Evolutionary conservation across 2,113 vertebrate genomes (phyloP), one percentile per base, ranked within the genome.

Genomic region (Hyaena hyaena): DNA sequence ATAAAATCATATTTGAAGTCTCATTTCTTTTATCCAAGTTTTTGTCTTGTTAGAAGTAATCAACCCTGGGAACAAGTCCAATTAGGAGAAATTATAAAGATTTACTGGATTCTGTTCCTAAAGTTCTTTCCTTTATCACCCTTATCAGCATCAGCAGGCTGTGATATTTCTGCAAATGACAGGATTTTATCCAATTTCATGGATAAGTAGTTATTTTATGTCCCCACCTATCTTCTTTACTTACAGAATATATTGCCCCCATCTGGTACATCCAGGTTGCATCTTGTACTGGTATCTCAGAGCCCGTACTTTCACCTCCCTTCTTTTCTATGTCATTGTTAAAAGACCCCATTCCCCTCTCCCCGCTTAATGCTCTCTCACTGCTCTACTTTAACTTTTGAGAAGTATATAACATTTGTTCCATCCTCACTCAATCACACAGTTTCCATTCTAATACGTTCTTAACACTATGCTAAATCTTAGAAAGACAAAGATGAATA

Each of bases 1-100:
- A 95, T 84, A 58, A 97, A 81, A 31, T 97, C 95, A 14, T 73
- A n/a, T 66, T 39, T 33, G 35, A 85, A 21, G 79, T 80, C 10
- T 90, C 65, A 58, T 96, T 97, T 17, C 33, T 92, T 79, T 21
- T 73, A 23, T 53, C 76, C 86, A 84, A 88, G 26, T 39, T 39
- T 94, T 2, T 82, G 66, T 68, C 5, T 58, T 88, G 48, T 33
- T 39, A 61, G 9, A 50, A 92, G 5, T 35, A 58, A 28, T 53
- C 16, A 80, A 45, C 7, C 71, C 43, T 53, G 50, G 11, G 9
- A 19, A 31, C 48, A 80, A 58, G 10, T 1, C 4, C 86, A n/a
- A 63, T 28, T 55, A 79, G 17, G 45, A 86, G 55, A 55, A 76
- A 33, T 65, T 7, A 68, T 7, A 63, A 73, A 31, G 24, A 45